Base-by-base conservation (phyloP, 2,888 invertebrate species). In the Amitus sp. region DNA sequence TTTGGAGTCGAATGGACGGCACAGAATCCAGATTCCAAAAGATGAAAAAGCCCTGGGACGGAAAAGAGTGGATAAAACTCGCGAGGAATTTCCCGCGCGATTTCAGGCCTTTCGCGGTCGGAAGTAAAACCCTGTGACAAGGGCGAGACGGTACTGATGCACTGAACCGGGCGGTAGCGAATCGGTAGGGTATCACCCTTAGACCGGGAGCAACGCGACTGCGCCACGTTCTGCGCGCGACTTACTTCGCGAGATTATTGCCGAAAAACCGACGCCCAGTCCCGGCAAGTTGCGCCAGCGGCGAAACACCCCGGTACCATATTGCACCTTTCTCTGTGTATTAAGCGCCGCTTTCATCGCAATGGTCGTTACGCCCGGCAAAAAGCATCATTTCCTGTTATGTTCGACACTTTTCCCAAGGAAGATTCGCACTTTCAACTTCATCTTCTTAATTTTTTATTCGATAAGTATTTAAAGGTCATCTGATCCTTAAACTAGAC, bases 81-180 rank as follows among this genome's bases (percentile, higher is more conserved):
- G 17, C 17, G 40, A 40, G 23, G 6, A 12, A 23, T 73, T 71
- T 72, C 71, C 71, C 68, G 71, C 71, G 70, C 65, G 72, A 42
- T 37, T 48, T 13, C 49, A 6, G 17, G 39, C 15, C 5, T 62
- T 20, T 47, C 15, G 28, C 34, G 39, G 37, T 43, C 49, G 55
- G 55, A 63, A 70, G 67, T 66, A 69, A 63, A 65, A 66, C 69
- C 70, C 63, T 61, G 46, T 65, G 64, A 54, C 69, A 70, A 71
- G 72, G 73, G 63, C 74, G 71, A 75, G 71, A 74, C 74, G 72
- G 73, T 67, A 78, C 78, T 78, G 78, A 74, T 71, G 73, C 68
- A 78, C 78, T 78, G 78, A 74, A 69, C 69, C 71, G 72, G 68
- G 61, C 68, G 73, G 69, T 65, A 70, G 69, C 70, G 72, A 69